A percentile compares a stretch with the other conserved stretches of the same genome.
phyloP scores from a whole-genome alignment of 2,888 invertebrate species.

The Orthosia incerta region DNA sequence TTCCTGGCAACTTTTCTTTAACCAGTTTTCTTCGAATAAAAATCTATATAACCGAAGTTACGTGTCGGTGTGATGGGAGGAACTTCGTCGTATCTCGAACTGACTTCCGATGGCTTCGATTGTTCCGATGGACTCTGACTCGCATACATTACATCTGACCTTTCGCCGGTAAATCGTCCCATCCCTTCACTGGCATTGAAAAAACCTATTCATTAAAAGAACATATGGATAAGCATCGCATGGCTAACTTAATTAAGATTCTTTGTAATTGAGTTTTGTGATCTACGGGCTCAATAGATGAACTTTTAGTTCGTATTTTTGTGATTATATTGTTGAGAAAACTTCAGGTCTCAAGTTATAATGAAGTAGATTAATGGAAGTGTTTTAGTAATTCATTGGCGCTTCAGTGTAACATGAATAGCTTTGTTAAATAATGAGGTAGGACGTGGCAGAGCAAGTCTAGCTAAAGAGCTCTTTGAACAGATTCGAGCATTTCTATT shows the following conservation, averaged over 20 bases:
- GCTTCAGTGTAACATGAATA: slow-evolving; percentile 58
- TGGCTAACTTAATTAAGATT: slow-evolving; percentile 59
- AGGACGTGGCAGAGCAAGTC: slow-evolving; percentile 40
- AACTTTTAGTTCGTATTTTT: slow-evolving; percentile 33
- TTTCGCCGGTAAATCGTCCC: slow-evolving; percentile 59
- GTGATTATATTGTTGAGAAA: slow-evolving; percentile 38
- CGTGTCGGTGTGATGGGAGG: slow-evolving; percentile 71
- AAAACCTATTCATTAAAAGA: slow-evolving; percentile 54
- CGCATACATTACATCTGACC: slow-evolving; percentile 77
- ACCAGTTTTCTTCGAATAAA: slow-evolving; percentile 62
- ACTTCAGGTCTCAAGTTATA: slow-evolving; percentile 36
- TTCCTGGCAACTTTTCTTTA: slow-evolving; percentile 62
- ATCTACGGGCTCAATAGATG: slow-evolving; percentile 32
- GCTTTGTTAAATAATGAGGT: slow-evolving; percentile 56
- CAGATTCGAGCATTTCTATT: slow-evolving; percentile 43
- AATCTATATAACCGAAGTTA: slow-evolving; percentile 56
- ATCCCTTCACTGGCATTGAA: slow-evolving; percentile 52
- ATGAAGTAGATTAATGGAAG: slow-evolving; percentile 53
- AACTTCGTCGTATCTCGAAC: slow-evolving; percentile 72
- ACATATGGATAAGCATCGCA: slow-evolving; percentile 37
- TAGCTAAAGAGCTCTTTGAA: slow-evolving; percentile 37
- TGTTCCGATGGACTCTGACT: slow-evolving; percentile 75
- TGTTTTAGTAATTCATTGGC: slow-evolving; percentile 55
- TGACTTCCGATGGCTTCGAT: slow-evolving; percentile 76
- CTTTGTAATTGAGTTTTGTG: slow-evolving; percentile 45